Percentiles rank a stretch among this genome's conserved stretches.
Evolutionary conservation across 2,888 invertebrate genomes (phyloP).

Genomic region (Pachymerium ferrugineum): DNA sequence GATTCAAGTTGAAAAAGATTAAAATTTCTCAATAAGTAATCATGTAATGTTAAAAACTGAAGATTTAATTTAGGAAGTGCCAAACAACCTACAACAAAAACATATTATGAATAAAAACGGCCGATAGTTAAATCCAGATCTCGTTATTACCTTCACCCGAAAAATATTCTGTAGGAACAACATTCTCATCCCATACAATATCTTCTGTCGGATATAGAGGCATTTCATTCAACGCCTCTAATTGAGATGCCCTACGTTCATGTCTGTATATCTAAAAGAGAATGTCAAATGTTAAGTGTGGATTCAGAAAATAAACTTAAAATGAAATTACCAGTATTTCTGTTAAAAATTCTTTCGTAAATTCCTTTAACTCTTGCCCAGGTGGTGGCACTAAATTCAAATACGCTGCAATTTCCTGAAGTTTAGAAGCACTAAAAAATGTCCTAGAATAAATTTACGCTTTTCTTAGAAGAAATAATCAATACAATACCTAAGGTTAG

Average conservation of each 20-base stretch:
- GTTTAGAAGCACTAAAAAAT: constrained; percentile 61
- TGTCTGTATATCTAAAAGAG: constrained; percentile 53
- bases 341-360: constrained; percentile 64
- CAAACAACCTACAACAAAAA: constrained; percentile 57
- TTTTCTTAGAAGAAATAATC: neutral
- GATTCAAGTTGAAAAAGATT: constrained; percentile 96
- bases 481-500: neutral
- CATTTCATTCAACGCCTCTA: constrained; percentile 94
- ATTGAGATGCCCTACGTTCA: constrained; percentile 81
- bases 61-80: constrained; percentile 96
- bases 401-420: constrained; percentile 79
- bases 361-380: constrained; percentile 55
- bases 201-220: constrained; percentile 97
- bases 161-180: constrained; percentile 96
- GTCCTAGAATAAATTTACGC: constrained; percentile 30
- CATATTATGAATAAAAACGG: neutral
- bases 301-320: neutral
- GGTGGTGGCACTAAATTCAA: constrained; percentile 75
- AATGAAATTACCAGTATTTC: constrained; percentile 21
- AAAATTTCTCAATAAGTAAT: constrained; percentile 94
- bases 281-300: neutral
- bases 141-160: constrained; percentile 68
- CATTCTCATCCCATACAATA: constrained; percentile 98
- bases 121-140: too few species aligned
- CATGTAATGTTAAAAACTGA: constrained; percentile 96